Percentiles rank a stretch among this genome's conserved stretches.
phyloP scores from a whole-genome alignment of 2,113 vertebrate genomes.

The Gymnobelideus leadbeateri region DNA sequence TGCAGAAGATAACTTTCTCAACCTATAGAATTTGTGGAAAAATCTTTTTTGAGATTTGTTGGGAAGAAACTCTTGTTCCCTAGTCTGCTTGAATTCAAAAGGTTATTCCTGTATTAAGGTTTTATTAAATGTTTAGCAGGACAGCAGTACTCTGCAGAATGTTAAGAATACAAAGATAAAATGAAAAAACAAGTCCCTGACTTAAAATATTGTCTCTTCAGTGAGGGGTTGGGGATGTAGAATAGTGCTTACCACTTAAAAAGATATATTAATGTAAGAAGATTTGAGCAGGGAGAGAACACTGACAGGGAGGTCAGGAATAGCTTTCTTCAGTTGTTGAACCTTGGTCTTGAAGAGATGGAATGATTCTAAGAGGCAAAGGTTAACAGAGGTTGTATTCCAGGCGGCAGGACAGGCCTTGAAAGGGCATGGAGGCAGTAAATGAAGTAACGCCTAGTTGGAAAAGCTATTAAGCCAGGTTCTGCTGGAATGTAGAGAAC shows the following conservation, averaged over 20 bases:
- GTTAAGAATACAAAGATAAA: background rate
- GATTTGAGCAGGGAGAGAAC: background rate
- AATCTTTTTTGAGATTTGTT: conserved; percentile 1
- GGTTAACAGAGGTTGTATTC: background rate
- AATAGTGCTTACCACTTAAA: background rate
- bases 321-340: background rate
- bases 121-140: background rate
- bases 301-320: background rate
- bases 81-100: background rate
- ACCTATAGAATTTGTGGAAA: conserved; percentile 1
- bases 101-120: background rate
- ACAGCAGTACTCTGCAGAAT: background rate
- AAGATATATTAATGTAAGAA: background rate
- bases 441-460: background rate
- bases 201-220: background rate
- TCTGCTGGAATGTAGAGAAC: background rate
- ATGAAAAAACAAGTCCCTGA: background rate
- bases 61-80: background rate
- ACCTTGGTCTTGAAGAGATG: background rate
- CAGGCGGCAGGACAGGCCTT: background rate
- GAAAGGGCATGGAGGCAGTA: background rate
- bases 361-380: background rate
- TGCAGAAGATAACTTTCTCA: background rate
- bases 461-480: background rate
- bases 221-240: background rate